These are phyloP conservation scores for Malurus elegans DNA, from an alignment of 2,113 vertebrate genomes.

Conservation along the genomic window DNA sequence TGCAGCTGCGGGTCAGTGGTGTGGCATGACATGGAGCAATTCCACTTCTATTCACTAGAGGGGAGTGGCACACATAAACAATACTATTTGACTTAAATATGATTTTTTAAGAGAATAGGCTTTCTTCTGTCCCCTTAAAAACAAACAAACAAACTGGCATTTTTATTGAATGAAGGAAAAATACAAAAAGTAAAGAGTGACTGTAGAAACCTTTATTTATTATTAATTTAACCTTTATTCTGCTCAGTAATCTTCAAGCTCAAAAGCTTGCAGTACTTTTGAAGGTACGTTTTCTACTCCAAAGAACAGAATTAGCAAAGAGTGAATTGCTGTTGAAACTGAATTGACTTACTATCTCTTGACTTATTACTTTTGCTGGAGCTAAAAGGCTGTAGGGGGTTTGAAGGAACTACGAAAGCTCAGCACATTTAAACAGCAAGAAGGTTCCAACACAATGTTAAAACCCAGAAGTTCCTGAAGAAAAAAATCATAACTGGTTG, in stretches of 20 bases:
- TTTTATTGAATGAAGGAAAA: neutral
- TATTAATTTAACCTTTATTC: neutral
- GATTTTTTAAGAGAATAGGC: neutral
- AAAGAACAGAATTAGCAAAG: neutral
- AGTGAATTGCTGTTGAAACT: neutral
- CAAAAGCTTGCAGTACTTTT: neutral
- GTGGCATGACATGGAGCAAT: neutral
- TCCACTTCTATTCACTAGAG: slow-evolving; percentile 44
- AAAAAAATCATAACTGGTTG: neutral
- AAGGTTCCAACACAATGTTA: neutral
- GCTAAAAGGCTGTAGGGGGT: neutral
- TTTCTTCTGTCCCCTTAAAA: neutral
- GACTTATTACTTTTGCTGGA: neutral
- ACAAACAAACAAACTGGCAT: neutral
- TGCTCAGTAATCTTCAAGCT: neutral
- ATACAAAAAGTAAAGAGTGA: neutral
- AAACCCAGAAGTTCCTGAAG: neutral
- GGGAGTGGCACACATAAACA: slow-evolving; percentile 1
- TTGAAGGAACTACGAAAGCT: neutral
- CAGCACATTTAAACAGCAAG: neutral
- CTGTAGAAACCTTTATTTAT: neutral
- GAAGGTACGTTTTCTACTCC: neutral
- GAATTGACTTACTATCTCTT: neutral
- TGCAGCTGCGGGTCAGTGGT: neutral
- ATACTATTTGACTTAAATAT: neutral